phyloP scores from a whole-genome alignment of 2,113 vertebrate species.

The Oxygymnocypris stewartii region DNA sequence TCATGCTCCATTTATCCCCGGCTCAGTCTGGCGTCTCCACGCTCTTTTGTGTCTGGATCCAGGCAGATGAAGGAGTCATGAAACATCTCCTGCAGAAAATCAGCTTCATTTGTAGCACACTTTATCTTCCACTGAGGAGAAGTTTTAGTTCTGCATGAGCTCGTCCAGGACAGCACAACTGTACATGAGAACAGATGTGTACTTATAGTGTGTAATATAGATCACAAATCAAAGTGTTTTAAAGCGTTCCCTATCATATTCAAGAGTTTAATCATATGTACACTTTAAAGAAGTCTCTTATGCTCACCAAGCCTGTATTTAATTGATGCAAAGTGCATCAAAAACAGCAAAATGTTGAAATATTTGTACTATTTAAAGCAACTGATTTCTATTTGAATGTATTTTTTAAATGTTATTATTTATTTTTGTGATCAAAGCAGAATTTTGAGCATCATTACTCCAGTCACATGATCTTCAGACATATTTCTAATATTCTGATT shows the following conservation, averaged over 20 bases:
- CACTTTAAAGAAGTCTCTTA: no score
- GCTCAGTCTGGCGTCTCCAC: neutral
- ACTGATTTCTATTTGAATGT: no score
- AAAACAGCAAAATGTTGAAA: no score
- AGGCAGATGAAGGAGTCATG: neutral
- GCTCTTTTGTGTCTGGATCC: constrained; percentile 24
- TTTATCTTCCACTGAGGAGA: neutral
- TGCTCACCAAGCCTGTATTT: no score
- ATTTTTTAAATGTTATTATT: no score
- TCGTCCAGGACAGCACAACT: neutral
- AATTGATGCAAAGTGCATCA: no score
- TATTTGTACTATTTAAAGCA: no score
- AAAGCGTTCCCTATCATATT: neutral
- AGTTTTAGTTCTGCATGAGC: neutral
- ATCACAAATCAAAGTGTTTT: constrained; percentile 4
- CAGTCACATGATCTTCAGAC: no score
- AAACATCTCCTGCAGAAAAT: neutral
- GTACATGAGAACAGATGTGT: neutral
- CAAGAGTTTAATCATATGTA: constrained; percentile 11
- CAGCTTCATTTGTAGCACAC: neutral
- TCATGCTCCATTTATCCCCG: constrained; percentile 35
- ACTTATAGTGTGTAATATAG: neutral
- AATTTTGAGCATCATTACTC: no score
- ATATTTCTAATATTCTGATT: no score
- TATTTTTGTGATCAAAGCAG: no score